These are phyloP conservation scores for Xyrauchen texanus DNA, from an alignment of 2,113 vertebrate species.

Conservation along the genomic window DNA sequence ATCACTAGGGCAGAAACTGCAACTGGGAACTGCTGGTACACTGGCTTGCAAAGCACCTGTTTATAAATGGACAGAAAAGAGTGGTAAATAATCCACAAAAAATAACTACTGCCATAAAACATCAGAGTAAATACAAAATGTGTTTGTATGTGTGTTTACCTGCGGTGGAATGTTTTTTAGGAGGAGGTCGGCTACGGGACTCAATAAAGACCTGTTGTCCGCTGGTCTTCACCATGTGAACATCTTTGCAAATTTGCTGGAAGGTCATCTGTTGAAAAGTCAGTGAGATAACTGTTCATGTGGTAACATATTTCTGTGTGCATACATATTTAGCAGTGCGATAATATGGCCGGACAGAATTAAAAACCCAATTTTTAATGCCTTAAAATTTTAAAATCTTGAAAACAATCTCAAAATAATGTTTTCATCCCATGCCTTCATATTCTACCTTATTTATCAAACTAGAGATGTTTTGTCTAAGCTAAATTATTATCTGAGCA, in stretches of 20 bases:
- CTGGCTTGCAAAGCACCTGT: slow-evolving; percentile 47
- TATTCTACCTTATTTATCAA: too few relatives aligned
- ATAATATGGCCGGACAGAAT: too few relatives aligned
- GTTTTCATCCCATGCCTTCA: too few relatives aligned
- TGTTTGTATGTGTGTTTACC: slow-evolving; percentile 61
- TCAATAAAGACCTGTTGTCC: slow-evolving; percentile 89
- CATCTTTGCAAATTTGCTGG: slow-evolving; percentile 91
- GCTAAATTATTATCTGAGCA: too few relatives aligned
- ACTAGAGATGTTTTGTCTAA: too few relatives aligned
- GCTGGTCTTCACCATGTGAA: slow-evolving; percentile 86
- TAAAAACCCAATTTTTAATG: too few relatives aligned
- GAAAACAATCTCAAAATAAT: too few relatives aligned
- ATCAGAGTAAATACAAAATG: not conserved
- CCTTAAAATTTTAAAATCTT: too few relatives aligned
- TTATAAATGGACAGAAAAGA: slow-evolving; percentile 45
- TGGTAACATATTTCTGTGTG: too few relatives aligned
- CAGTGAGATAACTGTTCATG: too few relatives aligned
- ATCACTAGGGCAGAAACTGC: slow-evolving; percentile 53
- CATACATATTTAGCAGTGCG: too few relatives aligned
- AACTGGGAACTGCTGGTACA: slow-evolving; percentile 46
- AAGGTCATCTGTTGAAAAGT: slow-evolving; percentile 81
- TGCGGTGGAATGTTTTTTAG: slow-evolving; percentile 62
- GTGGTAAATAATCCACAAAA: not conserved
- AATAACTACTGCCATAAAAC: too few relatives aligned
- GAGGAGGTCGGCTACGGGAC: slow-evolving; percentile 74